Base-by-base conservation (phyloP, 2,888 invertebrate species). In the Metacarcinus magister region DNA sequence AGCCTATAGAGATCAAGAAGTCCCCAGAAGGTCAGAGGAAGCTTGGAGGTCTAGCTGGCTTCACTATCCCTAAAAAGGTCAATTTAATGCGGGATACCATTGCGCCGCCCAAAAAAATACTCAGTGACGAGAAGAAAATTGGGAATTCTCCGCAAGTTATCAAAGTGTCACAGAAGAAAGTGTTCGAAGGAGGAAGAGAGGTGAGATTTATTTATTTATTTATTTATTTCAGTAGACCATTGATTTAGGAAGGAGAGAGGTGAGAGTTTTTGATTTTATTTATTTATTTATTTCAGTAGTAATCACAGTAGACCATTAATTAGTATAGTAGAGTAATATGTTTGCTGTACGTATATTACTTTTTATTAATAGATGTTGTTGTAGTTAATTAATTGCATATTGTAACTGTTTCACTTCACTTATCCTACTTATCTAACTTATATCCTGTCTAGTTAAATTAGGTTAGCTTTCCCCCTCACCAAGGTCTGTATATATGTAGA, bases 71-170 rank as follows among this genome's bases (percentile, higher is more conserved):
- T 0, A 93, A 82, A 44, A 93, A 46, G 46, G n/a, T n/a, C 3
- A 93, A 67, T 75, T 13, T 67, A 0, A 16, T 19, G 28, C 93
- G 8, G 8, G 75, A 93, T 1, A 39, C 13, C 44, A 46, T 7
- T 10, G 8, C 46, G 0, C 75, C 16, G 13, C 90, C 90, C 46
- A 54, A 46, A 32, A 94, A 94, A 54, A 39, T n/a, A 43, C 28
- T 54, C 13, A 43, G 67, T 39, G 43, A 67, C 46, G 43, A 96
- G 96, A 94, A 96, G 87, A 96, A 94, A 48, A 28, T 44, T 5
- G 44, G 28, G 23, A 39, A 39, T 39, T 23, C 87, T 16, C 87
- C 82, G 10, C 44, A 89, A 13, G 43, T 93, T 19, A 90, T 93
- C 8, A 75, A 39, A 19, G 54, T 93, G 60, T n/a, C 96, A 2